Conservation (phyloP, 2,113 vertebrate genomes). For the Colossoma macropomum region DNA sequence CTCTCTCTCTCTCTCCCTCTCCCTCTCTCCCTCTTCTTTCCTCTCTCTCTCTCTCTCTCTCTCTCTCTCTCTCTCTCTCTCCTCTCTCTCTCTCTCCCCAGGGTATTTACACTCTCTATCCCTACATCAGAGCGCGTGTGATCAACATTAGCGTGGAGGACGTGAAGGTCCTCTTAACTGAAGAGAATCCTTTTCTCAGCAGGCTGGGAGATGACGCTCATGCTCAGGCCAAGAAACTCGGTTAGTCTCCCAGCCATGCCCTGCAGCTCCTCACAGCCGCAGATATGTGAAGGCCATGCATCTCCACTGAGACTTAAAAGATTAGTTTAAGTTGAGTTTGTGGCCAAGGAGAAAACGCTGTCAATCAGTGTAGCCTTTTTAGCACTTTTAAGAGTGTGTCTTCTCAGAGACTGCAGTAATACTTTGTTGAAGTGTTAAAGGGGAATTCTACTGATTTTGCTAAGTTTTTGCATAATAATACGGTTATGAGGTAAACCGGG, state of each 20-base stretch:
- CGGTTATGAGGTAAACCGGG: too few species aligned
- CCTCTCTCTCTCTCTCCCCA: constrained; percentile 62
- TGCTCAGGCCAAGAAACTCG: constrained; percentile 86
- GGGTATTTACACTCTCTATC: constrained; percentile 96
- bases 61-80: background rate
- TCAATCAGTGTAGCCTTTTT: background rate
- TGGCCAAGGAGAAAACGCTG: background rate
- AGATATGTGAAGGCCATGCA: background rate
- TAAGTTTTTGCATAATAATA: too few species aligned
- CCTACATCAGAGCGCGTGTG: constrained; percentile 92
- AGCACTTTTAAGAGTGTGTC: too few species aligned
- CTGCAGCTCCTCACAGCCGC: background rate
- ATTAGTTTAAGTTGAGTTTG: background rate
- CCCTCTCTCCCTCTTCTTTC: too few species aligned
- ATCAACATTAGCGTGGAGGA: constrained; percentile 89
- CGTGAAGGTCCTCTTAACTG: constrained; percentile 93
- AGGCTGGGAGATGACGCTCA: constrained; percentile 88
- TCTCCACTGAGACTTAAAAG: background rate
- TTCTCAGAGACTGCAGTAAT: background rate
- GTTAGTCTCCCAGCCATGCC: constrained; percentile 69
- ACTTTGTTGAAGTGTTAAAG: background rate
- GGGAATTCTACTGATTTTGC: too few species aligned
- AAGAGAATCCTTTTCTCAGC: constrained; percentile 96
- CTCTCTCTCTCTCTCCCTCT: too few species aligned
- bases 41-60: background rate